Conservation (phyloP, 2,888 invertebrate species). For the Euclidia mi region DNA sequence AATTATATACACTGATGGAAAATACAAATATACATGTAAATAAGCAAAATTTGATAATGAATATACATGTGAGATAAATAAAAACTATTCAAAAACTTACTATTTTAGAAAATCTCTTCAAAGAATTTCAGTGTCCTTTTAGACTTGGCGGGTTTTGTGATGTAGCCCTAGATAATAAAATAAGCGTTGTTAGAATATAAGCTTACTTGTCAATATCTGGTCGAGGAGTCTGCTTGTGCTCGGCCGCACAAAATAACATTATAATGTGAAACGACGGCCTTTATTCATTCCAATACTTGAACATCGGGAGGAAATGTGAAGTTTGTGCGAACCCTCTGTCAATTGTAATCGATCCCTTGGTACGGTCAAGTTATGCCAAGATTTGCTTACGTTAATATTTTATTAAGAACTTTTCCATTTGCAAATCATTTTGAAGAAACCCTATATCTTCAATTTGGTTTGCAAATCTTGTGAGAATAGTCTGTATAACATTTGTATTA, state of each 20-base stretch:
- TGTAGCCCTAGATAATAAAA: neutral
- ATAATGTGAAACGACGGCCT: slow-evolving; percentile 1
- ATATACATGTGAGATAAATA: no score
- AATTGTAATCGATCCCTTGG: neutral
- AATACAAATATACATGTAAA: no score
- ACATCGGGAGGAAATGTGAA: neutral
- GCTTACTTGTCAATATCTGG: neutral
- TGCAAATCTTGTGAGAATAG: no score
- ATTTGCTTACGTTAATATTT: slow-evolving; percentile 1
- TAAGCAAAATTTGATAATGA: no score
- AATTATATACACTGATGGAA: no score
- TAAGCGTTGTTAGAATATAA: neutral
- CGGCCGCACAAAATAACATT: neutral
- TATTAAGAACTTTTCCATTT: neutral
- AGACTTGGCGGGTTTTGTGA: no score
- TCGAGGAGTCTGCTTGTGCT: slow-evolving; percentile 2
- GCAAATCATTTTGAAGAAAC: no score
- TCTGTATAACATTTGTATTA: no score
- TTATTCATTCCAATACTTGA: slow-evolving; percentile 3
- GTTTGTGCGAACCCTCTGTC: no score
- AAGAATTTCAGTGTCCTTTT: no score
- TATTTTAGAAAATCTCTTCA: no score
- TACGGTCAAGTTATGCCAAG: neutral
- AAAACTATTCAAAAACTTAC: no score
- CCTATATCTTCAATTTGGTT: neutral